Conservation (phyloP, 2,888 invertebrate genomes). For the Drosophila crucigera region DNA sequence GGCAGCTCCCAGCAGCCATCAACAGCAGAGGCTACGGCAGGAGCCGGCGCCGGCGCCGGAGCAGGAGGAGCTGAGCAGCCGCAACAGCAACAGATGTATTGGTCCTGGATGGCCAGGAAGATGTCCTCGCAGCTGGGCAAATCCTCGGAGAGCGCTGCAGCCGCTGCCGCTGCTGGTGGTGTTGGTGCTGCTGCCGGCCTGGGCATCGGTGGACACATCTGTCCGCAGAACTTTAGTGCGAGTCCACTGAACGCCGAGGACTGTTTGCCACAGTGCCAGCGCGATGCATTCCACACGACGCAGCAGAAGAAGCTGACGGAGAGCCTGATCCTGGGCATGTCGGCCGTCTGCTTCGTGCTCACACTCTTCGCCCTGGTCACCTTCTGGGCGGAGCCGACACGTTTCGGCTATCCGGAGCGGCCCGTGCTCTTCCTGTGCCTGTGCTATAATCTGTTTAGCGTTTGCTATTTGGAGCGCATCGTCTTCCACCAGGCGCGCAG, state of each 20-base stretch:
- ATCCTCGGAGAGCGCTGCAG: conserved; percentile 28
- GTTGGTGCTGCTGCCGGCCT: conserved; percentile 11
- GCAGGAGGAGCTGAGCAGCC: conserved; percentile 42
- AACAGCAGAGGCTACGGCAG: conserved; percentile 6
- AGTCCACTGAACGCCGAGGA: conserved; percentile 85
- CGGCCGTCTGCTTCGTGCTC: conserved; percentile 91
- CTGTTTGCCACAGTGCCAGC: conserved; percentile 88
- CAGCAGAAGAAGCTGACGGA: conserved; percentile 90
- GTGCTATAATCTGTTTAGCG: conserved; percentile 93
- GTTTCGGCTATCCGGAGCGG: conserved; percentile 97
- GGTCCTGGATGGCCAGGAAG: conserved; percentile 84
- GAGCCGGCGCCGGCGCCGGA: background rate
- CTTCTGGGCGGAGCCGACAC: conserved; percentile 94
- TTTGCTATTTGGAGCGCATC: conserved; percentile 90
- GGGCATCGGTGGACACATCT: conserved; percentile 81
- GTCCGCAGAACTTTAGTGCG: conserved; percentile 88
- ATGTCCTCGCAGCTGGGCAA: conserved; percentile 72
- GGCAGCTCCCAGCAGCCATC: background rate
- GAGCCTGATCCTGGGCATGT: conserved; percentile 91
- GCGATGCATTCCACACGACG: conserved; percentile 89
- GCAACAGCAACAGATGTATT: conserved; percentile 72
- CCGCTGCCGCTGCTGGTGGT: conserved; percentile 13
- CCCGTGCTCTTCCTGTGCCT: conserved; percentile 95
- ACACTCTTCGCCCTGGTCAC: conserved; percentile 94
- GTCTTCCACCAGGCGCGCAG: conserved; percentile 85